A percentile compares a stretch with the other conserved stretches of the same genome.
phyloP scores from a whole-genome alignment of 2,797 vertebrate species.

The Chelonia mydas region DNA sequence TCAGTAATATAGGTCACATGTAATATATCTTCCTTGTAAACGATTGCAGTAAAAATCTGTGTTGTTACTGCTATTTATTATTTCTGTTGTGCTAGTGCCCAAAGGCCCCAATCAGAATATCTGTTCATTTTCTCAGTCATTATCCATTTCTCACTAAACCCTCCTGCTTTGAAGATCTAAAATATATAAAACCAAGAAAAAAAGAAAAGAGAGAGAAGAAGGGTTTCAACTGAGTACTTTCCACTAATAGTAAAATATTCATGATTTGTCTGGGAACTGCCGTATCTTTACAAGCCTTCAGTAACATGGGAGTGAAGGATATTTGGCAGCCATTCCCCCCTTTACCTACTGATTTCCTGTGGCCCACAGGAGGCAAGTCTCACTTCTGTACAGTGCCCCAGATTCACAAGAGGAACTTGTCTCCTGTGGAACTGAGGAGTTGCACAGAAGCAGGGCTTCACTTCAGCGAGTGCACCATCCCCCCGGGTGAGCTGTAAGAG shows the following conservation, averaged over 20 bases:
- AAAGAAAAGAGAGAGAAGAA: background rate
- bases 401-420: background rate
- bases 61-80: background rate
- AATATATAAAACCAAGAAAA: conserved; percentile 13
- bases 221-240: conserved; percentile 38
- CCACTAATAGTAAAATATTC: conserved; percentile 24
- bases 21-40: conserved; percentile 1
- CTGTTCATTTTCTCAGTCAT: background rate
- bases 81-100: conserved; percentile 11
- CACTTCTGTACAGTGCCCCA: background rate
- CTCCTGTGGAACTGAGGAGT: background rate
- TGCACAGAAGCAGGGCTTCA: fast-evolving
- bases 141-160: conserved; percentile 7
- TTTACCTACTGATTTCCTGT: background rate
- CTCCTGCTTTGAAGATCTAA: conserved; percentile 22
- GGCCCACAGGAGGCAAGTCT: background rate
- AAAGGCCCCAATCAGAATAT: background rate
- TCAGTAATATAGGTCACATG: background rate
- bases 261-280: conserved; percentile 1
- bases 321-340: background rate
- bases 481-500: background rate
- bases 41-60: background rate
- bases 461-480: fast-evolving
- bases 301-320: background rate
- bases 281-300: background rate